Percentiles rank a stretch among this genome's conserved stretches.
Conservation (phyloP, 2,113 vertebrate genomes). For the Albula goreensis region DNA sequence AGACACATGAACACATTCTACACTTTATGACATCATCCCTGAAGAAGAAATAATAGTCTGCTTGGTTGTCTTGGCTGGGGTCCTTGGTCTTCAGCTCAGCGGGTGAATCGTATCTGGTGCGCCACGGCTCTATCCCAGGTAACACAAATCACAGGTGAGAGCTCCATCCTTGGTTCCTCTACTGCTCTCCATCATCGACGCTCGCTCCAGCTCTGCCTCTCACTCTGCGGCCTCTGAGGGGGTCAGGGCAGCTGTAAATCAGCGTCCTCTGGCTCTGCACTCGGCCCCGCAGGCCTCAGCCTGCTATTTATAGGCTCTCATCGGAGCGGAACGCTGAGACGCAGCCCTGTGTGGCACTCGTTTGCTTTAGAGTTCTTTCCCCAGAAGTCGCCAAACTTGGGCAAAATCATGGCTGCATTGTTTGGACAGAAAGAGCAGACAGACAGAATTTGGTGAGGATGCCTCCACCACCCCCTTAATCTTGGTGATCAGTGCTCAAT, state of each 20-base stretch:
- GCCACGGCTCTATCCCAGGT: background rate
- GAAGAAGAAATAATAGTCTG: too few species aligned
- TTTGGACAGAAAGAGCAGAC: background rate
- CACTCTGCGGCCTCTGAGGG: background rate
- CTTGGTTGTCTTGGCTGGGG: too few species aligned
- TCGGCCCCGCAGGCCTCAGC: background rate
- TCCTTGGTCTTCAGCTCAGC: too few species aligned
- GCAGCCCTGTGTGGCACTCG: background rate
- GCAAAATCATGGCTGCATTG: background rate
- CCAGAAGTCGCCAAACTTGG: slow-evolving; percentile 17
- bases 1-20: too few species aligned
- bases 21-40: too few species aligned
- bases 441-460: too few species aligned
- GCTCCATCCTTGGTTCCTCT: background rate
- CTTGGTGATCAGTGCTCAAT: too few species aligned
- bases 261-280: background rate
- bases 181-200: background rate
- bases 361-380: slow-evolving; percentile 10
- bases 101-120: too few species aligned
- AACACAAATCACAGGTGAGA: background rate
- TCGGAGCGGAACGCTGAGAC: slow-evolving; percentile 1
- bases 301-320: slow-evolving; percentile 20
- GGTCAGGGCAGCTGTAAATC: background rate
- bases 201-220: background rate
- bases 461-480: too few species aligned